Percentiles rank a stretch among this genome's conserved stretches.
Evolutionary conservation across 2,113 vertebrate genomes (phyloP).

Genomic region (Macaca nemestrina): DNA sequence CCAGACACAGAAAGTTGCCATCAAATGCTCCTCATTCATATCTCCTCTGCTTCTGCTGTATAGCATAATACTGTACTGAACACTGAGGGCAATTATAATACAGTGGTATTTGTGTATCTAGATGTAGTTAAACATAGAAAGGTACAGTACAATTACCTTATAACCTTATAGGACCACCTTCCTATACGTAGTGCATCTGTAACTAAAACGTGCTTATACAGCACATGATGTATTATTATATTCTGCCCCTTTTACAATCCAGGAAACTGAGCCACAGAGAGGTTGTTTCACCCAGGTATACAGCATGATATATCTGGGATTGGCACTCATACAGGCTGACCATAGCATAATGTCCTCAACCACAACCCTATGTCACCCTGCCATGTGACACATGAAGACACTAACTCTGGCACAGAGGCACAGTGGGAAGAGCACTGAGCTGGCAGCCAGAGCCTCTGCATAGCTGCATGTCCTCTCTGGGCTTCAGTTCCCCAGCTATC

Average conservation of each 20-base stretch:
- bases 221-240: neutral
- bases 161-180: neutral
- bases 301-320: neutral
- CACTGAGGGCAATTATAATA: neutral
- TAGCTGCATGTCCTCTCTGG: no score
- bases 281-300: neutral
- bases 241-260: neutral
- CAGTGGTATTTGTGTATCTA: neutral
- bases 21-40: no score
- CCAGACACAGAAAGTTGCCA: neutral
- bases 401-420: neutral
- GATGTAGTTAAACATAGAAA: neutral
- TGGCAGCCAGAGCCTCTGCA: neutral
- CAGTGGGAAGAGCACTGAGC: neutral
- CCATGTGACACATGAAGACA: rapidly evolving
- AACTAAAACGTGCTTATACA: neutral
- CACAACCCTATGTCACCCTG: no score
- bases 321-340: no score
- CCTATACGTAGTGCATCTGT: neutral
- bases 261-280: neutral
- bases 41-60: neutral
- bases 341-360: neutral
- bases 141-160: neutral
- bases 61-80: neutral
- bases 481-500: neutral